Evolutionary conservation across 1,140 invertebrate species (phyloP).

Genomic region (Matsumurasca onukii): DNA sequence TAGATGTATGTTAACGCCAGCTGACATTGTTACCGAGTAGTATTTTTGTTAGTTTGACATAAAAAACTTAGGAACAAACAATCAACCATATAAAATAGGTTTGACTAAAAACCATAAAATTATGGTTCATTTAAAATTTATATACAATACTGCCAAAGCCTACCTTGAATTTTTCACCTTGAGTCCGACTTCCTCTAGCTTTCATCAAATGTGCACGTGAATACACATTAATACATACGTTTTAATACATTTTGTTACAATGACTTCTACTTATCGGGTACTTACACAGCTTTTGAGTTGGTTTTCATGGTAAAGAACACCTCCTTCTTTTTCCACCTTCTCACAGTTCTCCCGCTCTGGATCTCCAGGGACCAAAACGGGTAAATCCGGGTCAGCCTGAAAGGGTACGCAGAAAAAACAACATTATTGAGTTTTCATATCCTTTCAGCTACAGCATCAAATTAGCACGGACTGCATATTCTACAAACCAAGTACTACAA

Average conservation of each 20-base stretch:
- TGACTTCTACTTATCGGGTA: neutral
- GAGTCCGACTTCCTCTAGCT: neutral
- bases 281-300: constrained; percentile 60
- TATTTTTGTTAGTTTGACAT: too few relatives aligned
- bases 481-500: too few relatives aligned
- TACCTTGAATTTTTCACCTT: neutral
- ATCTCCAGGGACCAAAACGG: constrained; percentile 83
- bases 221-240: neutral
- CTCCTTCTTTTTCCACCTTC: constrained; percentile 65
- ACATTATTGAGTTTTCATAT: too few relatives aligned
- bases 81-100: neutral
- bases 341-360: constrained; percentile 71
- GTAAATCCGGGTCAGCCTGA: constrained; percentile 61
- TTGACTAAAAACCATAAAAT: neutral
- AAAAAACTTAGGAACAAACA: too few relatives aligned
- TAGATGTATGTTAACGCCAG: too few relatives aligned
- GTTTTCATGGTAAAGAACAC: constrained; percentile 75
- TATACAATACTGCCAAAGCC: neutral
- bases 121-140: neutral
- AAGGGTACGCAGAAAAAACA: too few relatives aligned
- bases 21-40: too few relatives aligned
- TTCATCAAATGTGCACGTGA: neutral
- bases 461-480: too few relatives aligned
- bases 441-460: too few relatives aligned
- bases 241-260: neutral